phyloP scores from a whole-genome alignment of 2,888 invertebrate species.

The Tubulanus polymorphus region DNA sequence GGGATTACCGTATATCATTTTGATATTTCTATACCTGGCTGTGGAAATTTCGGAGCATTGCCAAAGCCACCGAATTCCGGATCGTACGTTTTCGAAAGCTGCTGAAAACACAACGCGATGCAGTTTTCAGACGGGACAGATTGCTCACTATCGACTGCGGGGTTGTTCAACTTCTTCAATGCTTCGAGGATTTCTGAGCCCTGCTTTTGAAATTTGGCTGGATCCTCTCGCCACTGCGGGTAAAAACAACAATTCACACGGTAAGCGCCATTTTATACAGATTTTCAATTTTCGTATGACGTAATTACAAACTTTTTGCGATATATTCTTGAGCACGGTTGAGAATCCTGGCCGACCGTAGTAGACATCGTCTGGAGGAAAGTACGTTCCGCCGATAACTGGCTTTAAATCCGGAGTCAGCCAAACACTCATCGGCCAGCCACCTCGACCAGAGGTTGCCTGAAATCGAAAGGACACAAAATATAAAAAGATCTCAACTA shows the following conservation, averaged over 20 bases:
- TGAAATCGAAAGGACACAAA: too few species aligned
- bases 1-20: too few species aligned
- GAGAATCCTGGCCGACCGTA: constrained; percentile 78
- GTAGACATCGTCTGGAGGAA: constrained; percentile 78
- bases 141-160: constrained; percentile 9
- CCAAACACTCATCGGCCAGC: constrained; percentile 97
- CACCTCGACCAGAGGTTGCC: constrained; percentile 65
- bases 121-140: constrained; percentile 13
- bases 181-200: constrained; percentile 65
- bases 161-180: constrained; percentile 50
- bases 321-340: constrained; percentile 68
- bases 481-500: too few species aligned
- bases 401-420: constrained; percentile 84
- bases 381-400: constrained; percentile 89
- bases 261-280: neutral
- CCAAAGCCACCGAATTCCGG: constrained; percentile 78
- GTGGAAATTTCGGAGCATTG: constrained; percentile 86
- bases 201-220: constrained; percentile 59
- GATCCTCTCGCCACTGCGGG: constrained; percentile 68
- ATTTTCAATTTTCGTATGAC: neutral
- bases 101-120: constrained; percentile 61
- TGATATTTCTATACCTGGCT: constrained; percentile 64
- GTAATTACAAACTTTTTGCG: constrained; percentile 57
- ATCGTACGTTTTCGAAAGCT: constrained; percentile 59
- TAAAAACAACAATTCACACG: neutral